Evolutionary conservation across 35 echinoderm and acorn worm genomes (phyloP), one percentile per base, ranked within the genome.

Genomic region (Heliocidaris tuberculata): DNA sequence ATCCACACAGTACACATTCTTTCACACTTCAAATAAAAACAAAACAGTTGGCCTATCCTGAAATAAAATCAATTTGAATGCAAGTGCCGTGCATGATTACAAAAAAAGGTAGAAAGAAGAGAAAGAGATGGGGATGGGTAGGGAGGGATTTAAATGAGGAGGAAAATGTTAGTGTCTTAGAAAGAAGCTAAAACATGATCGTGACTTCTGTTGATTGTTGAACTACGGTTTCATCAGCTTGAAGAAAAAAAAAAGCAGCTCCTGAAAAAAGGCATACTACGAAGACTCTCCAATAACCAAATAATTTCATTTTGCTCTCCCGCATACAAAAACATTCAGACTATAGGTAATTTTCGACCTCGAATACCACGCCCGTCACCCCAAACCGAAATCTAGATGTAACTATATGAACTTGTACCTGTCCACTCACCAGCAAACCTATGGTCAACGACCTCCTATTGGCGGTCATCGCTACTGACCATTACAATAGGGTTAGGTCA

Each of bases 341-440:
- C 65, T 21, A 78, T 27, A 8, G 15, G 15, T n/a, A 78, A n/a
- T 78, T 78, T 19, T n/a, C 7, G 5, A n/a, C 65, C 65, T 78
- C 65, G 65, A 78, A 78, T 78, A 78, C 19, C 65, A 7, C 65
- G 65, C 65, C 27, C 7, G 65, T 78, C 65, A 78, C 21, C 19
- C 19, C 21, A 78, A 27, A 27, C 65, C 19, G 65, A 78, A 21
- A 78, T 78, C 65, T n/a, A 78, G 65, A 78, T n/a, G 65, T n/a
- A n/a, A n/a, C n/a, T n/a, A 78, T 78, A 78, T 78, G 65, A 78
- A 78, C 65, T 78, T 78, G 65, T 78, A 78, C 65, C 27, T 78
- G 65, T 78, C 65, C 27, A n/a, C 65, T 78, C 19, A 78, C 65
- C 65, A 78, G 65, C 27, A 78, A n/a, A n/a, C 65, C 35, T 42